Conservation (phyloP, 2,797 vertebrate genomes). For the Pempheris klunzingeri region DNA sequence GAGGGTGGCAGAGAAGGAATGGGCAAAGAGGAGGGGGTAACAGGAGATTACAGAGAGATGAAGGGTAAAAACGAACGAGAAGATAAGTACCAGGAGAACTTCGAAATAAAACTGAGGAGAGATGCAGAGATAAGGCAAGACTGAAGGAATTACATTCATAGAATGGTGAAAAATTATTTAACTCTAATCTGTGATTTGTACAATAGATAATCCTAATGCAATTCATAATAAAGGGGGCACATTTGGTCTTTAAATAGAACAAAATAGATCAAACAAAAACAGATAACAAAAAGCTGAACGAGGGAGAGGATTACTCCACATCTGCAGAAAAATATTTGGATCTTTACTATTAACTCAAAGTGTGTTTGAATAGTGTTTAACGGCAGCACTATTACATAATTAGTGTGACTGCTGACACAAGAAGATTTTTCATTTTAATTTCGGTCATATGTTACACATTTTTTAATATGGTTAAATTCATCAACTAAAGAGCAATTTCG, state of each 20-base stretch:
- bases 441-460: background rate
- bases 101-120: conserved; percentile 35
- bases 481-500: background rate
- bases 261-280: conserved; percentile 11
- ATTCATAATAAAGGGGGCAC: conserved; percentile 13
- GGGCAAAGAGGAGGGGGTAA: conserved; percentile 61
- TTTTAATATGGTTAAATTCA: background rate
- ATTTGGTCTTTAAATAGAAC: conserved; percentile 16
- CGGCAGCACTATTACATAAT: background rate
- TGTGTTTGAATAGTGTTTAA: conserved; percentile 5
- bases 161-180: conserved; percentile 26
- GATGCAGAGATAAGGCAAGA: conserved; percentile 29
- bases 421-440: background rate
- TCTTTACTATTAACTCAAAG: conserved; percentile 7
- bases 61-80: conserved; percentile 60
- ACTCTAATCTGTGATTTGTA: conserved; percentile 36
- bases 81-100: conserved; percentile 58
- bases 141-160: conserved; percentile 29
- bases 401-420: background rate
- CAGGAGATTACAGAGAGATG: conserved; percentile 52
- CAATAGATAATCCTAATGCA: conserved; percentile 22
- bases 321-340: background rate
- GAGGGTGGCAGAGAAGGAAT: conserved; percentile 60
- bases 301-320: background rate
- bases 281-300: background rate